Evolutionary conservation across 1,140 invertebrate species (phyloP).

Genomic region (Neodiprion lecontei): DNA sequence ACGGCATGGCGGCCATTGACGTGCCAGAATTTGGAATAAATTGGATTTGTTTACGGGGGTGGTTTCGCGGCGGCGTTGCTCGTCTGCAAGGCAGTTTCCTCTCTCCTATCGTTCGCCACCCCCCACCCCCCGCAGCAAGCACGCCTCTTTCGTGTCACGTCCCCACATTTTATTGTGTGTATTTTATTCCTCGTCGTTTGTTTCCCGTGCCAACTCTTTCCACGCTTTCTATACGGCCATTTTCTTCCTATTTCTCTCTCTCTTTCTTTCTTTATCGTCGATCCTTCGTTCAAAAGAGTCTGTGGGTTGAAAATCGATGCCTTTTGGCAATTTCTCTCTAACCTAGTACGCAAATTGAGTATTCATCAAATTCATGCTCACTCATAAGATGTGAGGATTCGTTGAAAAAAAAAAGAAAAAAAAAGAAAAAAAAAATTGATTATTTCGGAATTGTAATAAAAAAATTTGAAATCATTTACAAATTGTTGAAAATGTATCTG

Average conservation of each 20-base stretch:
- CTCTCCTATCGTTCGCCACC: conserved; percentile 25
- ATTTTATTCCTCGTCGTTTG: conserved; percentile 38
- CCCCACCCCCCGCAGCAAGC: conserved; percentile 26
- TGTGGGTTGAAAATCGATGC: conserved; percentile 20
- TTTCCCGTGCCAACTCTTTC: neutral
- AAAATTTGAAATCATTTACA: neutral
- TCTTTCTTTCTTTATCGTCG: neutral
- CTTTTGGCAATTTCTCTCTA: neutral
- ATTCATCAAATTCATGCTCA: neutral
- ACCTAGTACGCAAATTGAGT: neutral
- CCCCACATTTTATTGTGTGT: conserved; percentile 41
- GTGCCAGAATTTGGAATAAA: conserved; percentile 45
- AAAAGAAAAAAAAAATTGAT: neutral
- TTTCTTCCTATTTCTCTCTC: neutral
- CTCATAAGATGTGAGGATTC: neutral
- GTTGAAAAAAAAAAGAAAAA: neutral
- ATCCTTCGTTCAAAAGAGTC: neutral
- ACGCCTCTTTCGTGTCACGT: conserved; percentile 40
- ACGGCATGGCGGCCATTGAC: conserved; percentile 29
- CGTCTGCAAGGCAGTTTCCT: conserved; percentile 39
- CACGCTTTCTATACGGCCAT: neutral
- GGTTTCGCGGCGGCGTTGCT: conserved; percentile 25
- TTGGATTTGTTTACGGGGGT: conserved; percentile 46
- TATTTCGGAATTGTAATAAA: neutral
- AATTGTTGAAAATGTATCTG: no score